A percentile compares a stretch with the other conserved stretches of the same genome.
phyloP scores from a whole-genome alignment of 2,888 invertebrate species.

The Hoplodrina ambigua region DNA sequence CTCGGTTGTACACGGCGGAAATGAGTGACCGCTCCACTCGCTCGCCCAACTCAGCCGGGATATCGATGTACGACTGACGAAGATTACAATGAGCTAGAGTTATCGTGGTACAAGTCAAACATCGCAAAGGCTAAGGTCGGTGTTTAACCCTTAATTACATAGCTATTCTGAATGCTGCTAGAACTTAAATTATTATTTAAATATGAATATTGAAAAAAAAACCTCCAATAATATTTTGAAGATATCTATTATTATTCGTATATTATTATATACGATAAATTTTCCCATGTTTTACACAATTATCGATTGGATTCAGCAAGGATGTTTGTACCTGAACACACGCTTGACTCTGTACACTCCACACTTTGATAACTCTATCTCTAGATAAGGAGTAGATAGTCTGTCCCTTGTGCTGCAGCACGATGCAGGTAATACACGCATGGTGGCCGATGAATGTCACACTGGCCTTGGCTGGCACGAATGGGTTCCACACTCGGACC shows the following conservation, averaged over 20 bases:
- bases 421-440: constrained; percentile 92
- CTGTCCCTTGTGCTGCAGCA: constrained; percentile 92
- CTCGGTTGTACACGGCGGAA: constrained; percentile 92
- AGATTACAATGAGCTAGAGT: neutral
- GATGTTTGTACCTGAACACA: constrained; percentile 91
- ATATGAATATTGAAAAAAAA: too few species aligned
- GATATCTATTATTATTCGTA: too few species aligned
- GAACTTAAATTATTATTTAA: too few species aligned
- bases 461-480: constrained; percentile 92
- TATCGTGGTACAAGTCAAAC: neutral
- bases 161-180: neutral
- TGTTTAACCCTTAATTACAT: too few species aligned
- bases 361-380: constrained; percentile 93
- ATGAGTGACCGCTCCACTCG: constrained; percentile 91
- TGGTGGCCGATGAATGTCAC: constrained; percentile 92
- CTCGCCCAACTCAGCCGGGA: constrained; percentile 91
- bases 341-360: constrained; percentile 92
- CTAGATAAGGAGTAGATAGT: constrained; percentile 93
- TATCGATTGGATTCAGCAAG: too few species aligned
- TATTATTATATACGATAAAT: too few species aligned
- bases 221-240: too few species aligned
- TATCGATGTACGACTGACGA: constrained; percentile 91
- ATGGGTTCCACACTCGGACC: constrained; percentile 95
- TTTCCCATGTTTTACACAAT: too few species aligned
- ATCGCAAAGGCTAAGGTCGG: too few species aligned